Conservation (phyloP, 1,140 invertebrate genomes). For the Halictus rubicundus region DNA sequence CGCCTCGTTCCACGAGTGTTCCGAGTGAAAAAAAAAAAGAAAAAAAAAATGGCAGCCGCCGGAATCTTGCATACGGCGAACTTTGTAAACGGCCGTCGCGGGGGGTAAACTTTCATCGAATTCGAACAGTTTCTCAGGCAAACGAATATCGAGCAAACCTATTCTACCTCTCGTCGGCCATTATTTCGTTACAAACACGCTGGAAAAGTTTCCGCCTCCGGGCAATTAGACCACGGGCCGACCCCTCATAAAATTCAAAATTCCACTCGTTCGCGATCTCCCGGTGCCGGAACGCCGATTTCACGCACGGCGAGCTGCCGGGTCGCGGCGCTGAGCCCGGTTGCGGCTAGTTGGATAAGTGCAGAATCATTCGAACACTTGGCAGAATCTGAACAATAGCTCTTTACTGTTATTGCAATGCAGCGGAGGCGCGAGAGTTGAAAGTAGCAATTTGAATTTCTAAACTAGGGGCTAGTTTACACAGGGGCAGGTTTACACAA, state of each 20-base stretch:
- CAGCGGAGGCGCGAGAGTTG: no score
- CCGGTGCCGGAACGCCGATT: neutral
- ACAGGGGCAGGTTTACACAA: no score
- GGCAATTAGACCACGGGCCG: neutral
- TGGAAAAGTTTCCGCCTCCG: neutral
- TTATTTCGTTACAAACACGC: neutral
- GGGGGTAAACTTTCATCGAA: neutral
- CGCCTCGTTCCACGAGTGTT: neutral
- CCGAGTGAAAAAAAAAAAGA: neutral
- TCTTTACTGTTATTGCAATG: no score
- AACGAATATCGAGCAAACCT: conserved; percentile 1
- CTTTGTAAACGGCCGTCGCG: neutral
- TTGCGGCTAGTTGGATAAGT: neutral
- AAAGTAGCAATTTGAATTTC: no score
- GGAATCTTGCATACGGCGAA: neutral
- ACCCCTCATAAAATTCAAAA: neutral
- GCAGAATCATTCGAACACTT: neutral
- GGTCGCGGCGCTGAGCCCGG: neutral
- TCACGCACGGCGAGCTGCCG: neutral
- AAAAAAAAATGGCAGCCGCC: neutral
- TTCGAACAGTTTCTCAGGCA: neutral
- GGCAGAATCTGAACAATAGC: no score
- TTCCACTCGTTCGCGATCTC: neutral
- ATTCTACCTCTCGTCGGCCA: neutral
- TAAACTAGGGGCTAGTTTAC: no score